Base-by-base conservation (phyloP, 2,888 invertebrate species). In the Arrhopalites spinosus region DNA sequence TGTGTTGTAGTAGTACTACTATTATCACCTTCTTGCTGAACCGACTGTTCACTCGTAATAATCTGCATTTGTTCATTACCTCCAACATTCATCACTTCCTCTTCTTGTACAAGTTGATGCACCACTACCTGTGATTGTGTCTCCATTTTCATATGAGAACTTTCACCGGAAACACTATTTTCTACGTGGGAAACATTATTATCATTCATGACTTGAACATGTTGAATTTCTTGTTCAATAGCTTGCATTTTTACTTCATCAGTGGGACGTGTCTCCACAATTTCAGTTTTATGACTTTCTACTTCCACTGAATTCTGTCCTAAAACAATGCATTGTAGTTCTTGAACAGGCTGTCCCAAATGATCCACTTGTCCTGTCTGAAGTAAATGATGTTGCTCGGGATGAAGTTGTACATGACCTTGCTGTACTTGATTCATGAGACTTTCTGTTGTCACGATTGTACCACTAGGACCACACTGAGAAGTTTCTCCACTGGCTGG, bases 351-450 rank as follows among this genome's bases (percentile, higher is more conserved):
- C 61, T 45, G 59, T 23, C 70, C 70, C 7, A 50, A 1, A 15
- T 56, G 29, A 20, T 70, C 70, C 61, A 71, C 59, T 56, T 56
- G 47, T 27, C 50, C 70, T 36, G 36, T 64, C 20, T 66, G 64
- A 25, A 47, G 25, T 11, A 45, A 5, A 15, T 53, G 64, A 20
- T 74, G 68, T 3, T 30, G 45, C 15, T 45, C 56, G 59, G 56
- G 45, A 2, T 64, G 45, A 25, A 74, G 56, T 30, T 69, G 69
- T 27, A 74, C 74, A 20, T 69, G 45, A 20, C 74, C 63, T 5
- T 67, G 67, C 5, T 73, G 64, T n/a, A 43, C 67, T 50, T 74
- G 66, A 23, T 20, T 59, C 45, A 69, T 63, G n/a, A 74, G 47
- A 30, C 71, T 71, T 15, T 71, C 71, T 23, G 71, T 61, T 13